These are phyloP conservation scores for Drosophila testacea DNA, from an alignment of 2,888 invertebrate species.

Conservation along the genomic window DNA sequence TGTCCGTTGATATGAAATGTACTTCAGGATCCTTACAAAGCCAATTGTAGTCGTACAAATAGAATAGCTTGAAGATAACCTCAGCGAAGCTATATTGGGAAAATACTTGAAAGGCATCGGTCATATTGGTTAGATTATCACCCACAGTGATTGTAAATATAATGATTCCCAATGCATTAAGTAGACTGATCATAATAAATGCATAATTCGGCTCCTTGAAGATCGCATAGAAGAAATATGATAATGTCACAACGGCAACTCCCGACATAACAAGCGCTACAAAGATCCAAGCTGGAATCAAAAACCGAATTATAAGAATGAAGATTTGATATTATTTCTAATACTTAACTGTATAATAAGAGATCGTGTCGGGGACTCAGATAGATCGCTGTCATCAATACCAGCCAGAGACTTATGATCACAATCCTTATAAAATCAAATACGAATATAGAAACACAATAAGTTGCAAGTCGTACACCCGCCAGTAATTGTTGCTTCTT, in stretches of 20 bases:
- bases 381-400: constrained; percentile 27
- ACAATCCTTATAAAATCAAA: constrained; percentile 35
- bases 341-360: constrained; percentile 40
- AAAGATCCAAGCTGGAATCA: constrained; percentile 28
- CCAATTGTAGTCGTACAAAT: constrained; percentile 29
- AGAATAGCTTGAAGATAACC: constrained; percentile 50
- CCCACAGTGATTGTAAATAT: constrained; percentile 29
- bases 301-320: no score
- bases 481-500: constrained; percentile 61
- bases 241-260: constrained; percentile 21
- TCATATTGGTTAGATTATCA: not conserved
- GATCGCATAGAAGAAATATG: constrained; percentile 77
- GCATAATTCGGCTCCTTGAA: constrained; percentile 87
- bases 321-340: not conserved
- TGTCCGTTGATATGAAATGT: constrained; percentile 34
- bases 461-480: constrained; percentile 42
- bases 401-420: constrained; percentile 71
- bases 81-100: constrained; percentile 46
- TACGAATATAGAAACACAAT: constrained; percentile 12
- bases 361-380: constrained; percentile 42
- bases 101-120: constrained; percentile 1
- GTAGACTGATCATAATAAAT: constrained; percentile 23
- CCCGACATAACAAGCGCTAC: constrained; percentile 31
- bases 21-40: constrained; percentile 49
- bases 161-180: constrained; percentile 45